Conservation (phyloP, 2,797 vertebrate genomes). For the Eospalax fontanierii region DNA sequence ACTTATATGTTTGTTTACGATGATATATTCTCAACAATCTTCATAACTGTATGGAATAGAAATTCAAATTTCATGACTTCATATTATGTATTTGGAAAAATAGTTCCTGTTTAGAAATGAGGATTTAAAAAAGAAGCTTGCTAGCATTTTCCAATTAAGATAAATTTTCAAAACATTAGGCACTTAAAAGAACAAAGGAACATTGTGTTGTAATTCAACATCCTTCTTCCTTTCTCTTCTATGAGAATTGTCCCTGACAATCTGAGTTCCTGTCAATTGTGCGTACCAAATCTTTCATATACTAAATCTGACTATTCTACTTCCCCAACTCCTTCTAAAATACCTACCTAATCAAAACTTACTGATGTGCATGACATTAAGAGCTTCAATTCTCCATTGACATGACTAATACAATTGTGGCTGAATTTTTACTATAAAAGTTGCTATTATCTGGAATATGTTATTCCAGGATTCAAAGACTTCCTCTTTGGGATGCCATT, state of each 20-base stretch:
- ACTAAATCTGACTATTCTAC: no score
- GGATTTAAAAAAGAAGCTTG: background rate
- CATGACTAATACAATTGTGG: no score
- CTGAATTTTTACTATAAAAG: no score
- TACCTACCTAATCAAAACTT: no score
- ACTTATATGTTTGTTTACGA: rapidly evolving
- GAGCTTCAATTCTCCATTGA: no score
- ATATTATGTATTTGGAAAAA: background rate
- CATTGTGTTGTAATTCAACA: background rate
- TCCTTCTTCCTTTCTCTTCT: background rate
- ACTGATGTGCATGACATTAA: no score
- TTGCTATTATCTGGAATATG: background rate
- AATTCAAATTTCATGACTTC: background rate
- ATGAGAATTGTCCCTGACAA: background rate
- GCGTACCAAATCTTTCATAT: no score
- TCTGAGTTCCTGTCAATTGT: no score
- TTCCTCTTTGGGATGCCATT: background rate
- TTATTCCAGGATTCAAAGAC: background rate
- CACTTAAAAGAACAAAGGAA: background rate
- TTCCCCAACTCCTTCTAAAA: no score
- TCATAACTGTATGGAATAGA: background rate
- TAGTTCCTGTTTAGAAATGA: background rate
- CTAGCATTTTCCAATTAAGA: background rate
- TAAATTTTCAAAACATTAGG: background rate
- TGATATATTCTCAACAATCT: background rate